Percentiles rank a stretch among this genome's conserved stretches.
These are phyloP conservation scores for Macrotrachela quadricornifera DNA, from an alignment of 1,140 invertebrate species.

Conservation along the genomic window DNA sequence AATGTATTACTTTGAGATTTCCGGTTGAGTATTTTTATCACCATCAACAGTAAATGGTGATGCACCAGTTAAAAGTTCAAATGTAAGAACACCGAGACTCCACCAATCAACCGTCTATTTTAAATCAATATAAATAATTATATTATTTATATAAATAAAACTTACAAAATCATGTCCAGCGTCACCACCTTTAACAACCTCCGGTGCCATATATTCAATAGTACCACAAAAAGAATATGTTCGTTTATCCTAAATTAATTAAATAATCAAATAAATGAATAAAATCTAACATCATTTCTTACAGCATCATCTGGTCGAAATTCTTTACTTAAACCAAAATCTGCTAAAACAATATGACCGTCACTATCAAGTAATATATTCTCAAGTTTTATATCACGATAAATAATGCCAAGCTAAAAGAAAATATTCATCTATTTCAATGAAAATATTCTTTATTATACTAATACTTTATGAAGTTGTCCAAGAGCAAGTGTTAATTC, in stretches of 20 bases:
- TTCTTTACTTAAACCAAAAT: slow-evolving; percentile 97
- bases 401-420: slow-evolving; percentile 56
- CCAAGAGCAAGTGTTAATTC: slow-evolving; percentile 87
- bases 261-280: no score
- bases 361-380: slow-evolving; percentile 78
- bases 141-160: slow-evolving; percentile 20
- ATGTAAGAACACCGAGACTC: slow-evolving; percentile 98
- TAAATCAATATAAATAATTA: slow-evolving; percentile 77
- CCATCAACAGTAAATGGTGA: slow-evolving; percentile 93
- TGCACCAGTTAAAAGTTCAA: slow-evolving; percentile 97
- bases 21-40: no score
- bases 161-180: no score
- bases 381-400: slow-evolving; percentile 87
- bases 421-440: no score
- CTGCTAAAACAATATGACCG: slow-evolving; percentile 85
- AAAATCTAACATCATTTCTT: no score
- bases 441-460: no score
- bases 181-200: slow-evolving; percentile 27
- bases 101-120: slow-evolving; percentile 99
- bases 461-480: slow-evolving; percentile 72
- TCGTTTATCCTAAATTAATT: slow-evolving; percentile 67
- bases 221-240: slow-evolving; percentile 98
- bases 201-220: slow-evolving; percentile 97
- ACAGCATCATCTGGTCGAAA: slow-evolving; percentile 29
- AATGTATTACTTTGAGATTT: no score